phyloP scores from a whole-genome alignment of 2,113 vertebrate species.

The Limnothrissa miodon region DNA sequence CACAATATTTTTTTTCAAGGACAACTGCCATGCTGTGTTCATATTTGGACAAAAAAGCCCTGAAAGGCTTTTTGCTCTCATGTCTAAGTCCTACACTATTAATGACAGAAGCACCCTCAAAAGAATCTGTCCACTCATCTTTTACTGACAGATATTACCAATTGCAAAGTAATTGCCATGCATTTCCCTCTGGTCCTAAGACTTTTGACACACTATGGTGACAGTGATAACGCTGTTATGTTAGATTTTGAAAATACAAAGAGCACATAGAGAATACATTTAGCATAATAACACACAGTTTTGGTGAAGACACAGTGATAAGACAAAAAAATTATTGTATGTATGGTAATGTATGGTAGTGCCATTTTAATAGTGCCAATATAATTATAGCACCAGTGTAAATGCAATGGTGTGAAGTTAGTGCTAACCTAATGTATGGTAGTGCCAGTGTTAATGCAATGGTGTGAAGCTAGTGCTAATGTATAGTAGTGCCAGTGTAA shows the following conservation, averaged over 20 bases:
- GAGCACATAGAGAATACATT: neutral
- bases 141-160: neutral
- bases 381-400: no score
- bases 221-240: neutral
- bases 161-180: neutral
- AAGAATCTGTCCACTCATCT: neutral
- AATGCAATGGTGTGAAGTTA: no score
- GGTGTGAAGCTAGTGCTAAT: no score
- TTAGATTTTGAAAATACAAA: neutral
- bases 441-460: no score
- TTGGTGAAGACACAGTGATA: no score
- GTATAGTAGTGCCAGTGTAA: no score
- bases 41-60: neutral
- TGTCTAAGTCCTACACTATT: neutral
- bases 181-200: neutral
- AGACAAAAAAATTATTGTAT: no score
- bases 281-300: neutral
- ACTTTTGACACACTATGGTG: neutral
- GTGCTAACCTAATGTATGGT: no score
- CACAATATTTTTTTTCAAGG: constrained; percentile 9
- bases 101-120: neutral
- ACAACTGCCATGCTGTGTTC: neutral
- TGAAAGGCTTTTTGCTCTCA: neutral
- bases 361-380: no score
- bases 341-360: no score